Evolutionary conservation across 53 echinoderm and acorn worm species (phyloP).

Genomic region (Mesocentrotus franciscanus): DNA sequence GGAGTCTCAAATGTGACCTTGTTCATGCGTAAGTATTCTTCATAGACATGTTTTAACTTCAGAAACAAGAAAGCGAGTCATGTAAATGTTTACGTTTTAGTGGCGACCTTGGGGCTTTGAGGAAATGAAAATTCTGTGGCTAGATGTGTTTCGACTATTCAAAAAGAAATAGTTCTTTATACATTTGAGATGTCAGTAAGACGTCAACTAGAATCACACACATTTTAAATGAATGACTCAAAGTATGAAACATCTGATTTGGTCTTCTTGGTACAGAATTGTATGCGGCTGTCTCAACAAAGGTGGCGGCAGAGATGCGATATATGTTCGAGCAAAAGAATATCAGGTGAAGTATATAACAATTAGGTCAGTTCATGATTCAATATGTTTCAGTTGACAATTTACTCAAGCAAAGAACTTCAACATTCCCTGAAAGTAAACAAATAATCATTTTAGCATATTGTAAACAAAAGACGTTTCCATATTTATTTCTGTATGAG

Average conservation of each 20-base stretch:
- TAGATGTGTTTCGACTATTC: no score
- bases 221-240: not conserved
- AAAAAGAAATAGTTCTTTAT: no score
- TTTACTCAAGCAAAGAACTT: not conserved
- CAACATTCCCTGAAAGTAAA: no score
- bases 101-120: no score
- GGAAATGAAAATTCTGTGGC: no score
- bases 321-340: conserved; percentile 61
- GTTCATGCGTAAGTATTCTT: conserved; percentile 68
- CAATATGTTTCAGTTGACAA: not conserved
- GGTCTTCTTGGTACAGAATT: conserved; percentile 9
- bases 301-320: not conserved
- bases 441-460: no score
- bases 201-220: no score
- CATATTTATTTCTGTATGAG: no score
- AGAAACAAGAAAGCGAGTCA: no score
- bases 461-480: no score
- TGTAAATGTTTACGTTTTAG: no score
- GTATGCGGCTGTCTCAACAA: conserved; percentile 62
- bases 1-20: conserved; percentile 59
- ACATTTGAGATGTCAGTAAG: no score
- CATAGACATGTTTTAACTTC: not conserved
- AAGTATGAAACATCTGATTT: not conserved
- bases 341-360: conserved; percentile 71
- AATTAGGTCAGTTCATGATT: not conserved